phyloP scores from a whole-genome alignment of 1,140 invertebrate genomes.

The Heliothis virescens region DNA sequence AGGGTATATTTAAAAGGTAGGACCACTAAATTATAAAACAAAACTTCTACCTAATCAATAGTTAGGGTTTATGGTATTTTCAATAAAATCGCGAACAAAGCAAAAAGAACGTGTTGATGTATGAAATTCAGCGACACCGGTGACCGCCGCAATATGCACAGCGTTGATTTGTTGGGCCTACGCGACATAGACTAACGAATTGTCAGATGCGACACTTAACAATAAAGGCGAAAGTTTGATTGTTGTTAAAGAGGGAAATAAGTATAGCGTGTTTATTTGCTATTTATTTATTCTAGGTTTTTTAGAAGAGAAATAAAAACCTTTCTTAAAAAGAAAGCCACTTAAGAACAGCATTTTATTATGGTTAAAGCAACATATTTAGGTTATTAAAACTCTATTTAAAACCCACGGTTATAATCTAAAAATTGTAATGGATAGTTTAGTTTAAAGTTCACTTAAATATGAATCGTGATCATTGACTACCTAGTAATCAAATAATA shows the following conservation, averaged over 20 bases:
- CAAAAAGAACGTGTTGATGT: constrained; percentile 44
- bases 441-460: neutral
- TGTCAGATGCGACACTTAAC: neutral
- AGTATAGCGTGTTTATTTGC: too few species aligned
- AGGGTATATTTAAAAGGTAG: neutral
- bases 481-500: neutral
- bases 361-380: too few species aligned
- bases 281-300: too few species aligned
- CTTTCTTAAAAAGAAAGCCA: too few species aligned
- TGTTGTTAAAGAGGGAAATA: too few species aligned
- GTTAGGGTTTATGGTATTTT: constrained; percentile 12
- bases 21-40: neutral
- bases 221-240: too few species aligned
- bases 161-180: constrained; percentile 55
- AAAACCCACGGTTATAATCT: neutral
- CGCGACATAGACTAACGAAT: constrained; percentile 14
- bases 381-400: too few species aligned
- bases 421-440: neutral
- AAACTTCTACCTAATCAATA: neutral
- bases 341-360: too few species aligned
- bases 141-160: constrained; percentile 54
- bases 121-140: constrained; percentile 56
- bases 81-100: constrained; percentile 10
- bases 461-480: neutral
- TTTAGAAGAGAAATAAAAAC: too few species aligned